Base-by-base conservation (phyloP, 2,888 invertebrate species). In the Calameuta filiformis region DNA sequence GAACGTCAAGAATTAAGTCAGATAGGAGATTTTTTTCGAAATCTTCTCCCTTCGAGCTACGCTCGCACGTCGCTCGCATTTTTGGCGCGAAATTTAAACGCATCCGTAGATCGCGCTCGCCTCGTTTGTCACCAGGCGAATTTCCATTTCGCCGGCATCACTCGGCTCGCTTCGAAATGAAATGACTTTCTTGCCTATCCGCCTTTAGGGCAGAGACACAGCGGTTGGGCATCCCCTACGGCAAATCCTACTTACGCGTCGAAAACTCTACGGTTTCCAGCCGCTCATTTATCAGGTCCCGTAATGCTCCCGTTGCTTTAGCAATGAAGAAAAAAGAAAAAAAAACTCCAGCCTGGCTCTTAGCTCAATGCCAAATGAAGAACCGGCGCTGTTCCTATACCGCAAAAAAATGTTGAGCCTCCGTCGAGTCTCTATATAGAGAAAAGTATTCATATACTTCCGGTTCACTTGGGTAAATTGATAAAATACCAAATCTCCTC, bases 91-190 rank as follows among this genome's bases (percentile, higher is more conserved):
- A 56, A 56, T 56, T 56, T 2, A 56, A 56, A 23, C 2, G 56
- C 40, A 23, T 9, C 23, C 40, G 15, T 56, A 56, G 23, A 1
- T 56, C 23, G 40, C 23, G 2, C 56, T 23, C 9, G 75, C 73
- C 76, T 73, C 73, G 31, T 78, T 77, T 79, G 78, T 77, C 79
- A 81, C 78, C 81, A 78, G 79, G 69, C 75, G 76, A 75, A 82
- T 79, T 81, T 79, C 77, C 78, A 80, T 81, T 81, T 80, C 76
- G 78, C 79, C 68, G 78, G 79, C 74, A 30, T 75, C 77, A 12
- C 33, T 71, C 31, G 31, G 12, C 71, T 12, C 33, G 71, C 33
- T 71, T 71, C 71, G 71, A 34, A 71, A 71, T 71, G 31, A 71
- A 71, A 71, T 71, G 71, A 71, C 71, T 71, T 71, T 71, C 15